Evolutionary conservation across 2,888 invertebrate genomes (phyloP).

Genomic region (Ariolimax columbianus): DNA sequence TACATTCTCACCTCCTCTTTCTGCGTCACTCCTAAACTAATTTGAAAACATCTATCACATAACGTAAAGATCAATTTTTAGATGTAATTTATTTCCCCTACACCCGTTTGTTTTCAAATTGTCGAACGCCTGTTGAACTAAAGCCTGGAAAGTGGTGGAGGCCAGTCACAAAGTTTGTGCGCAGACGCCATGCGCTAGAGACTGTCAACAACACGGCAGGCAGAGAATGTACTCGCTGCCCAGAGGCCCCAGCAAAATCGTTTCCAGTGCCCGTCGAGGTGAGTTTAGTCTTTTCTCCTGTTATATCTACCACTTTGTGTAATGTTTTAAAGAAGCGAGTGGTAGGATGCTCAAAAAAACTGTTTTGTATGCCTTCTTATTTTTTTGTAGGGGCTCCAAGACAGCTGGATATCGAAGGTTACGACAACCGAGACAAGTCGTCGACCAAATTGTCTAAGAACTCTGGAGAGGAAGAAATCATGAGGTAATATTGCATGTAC

Average conservation of each 20-base stretch:
- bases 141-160: not conserved
- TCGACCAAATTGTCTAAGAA: conserved; percentile 13
- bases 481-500: conserved; percentile 60
- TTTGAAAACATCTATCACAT: too few species aligned
- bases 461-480: conserved; percentile 56
- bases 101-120: not conserved
- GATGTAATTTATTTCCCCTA: too few species aligned
- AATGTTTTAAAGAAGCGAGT: not conserved
- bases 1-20: too few species aligned
- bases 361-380: not conserved
- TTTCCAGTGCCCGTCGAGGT: conserved; percentile 70
- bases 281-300: conserved; percentile 9
- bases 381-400: conserved; percentile 65
- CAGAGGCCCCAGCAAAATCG: conserved; percentile 70
- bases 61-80: too few species aligned
- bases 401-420: conserved; percentile 65
- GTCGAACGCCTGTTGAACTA: not conserved
- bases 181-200: conserved; percentile 57
- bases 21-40: too few species aligned
- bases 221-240: conserved; percentile 71
- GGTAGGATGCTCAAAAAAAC: not conserved
- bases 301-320: not conserved
- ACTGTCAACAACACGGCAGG: conserved; percentile 53
- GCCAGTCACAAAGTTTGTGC: conserved; percentile 33
- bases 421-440: conserved; percentile 67